Base-by-base conservation (phyloP, 1,140 invertebrate genomes). In the Sipha flava region DNA sequence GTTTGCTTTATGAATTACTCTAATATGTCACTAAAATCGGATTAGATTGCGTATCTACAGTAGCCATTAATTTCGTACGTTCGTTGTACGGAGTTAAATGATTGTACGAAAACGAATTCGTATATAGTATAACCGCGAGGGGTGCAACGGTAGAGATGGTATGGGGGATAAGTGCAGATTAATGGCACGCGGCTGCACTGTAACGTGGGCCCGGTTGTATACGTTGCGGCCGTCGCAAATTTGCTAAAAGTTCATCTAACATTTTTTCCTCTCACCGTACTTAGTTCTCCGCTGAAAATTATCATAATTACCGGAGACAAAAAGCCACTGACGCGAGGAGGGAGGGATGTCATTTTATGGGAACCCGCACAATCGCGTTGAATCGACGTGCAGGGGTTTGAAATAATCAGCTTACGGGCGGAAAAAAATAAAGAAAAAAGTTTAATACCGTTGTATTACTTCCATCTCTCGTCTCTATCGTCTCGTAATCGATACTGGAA, bases 301-400 rank as follows among this genome's bases (percentile, higher is more conserved):
- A 45, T 70, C 37, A 47, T 70, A 70, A 70, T 70, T 70, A 45
- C 40, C 21, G 12, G 26, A 45, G 68, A 72, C 18, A 72, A 72
- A 31, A 72, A 49, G 40, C 18, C 18, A 31, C 6, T 21, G 29
- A n/a, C n/a, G 1, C 9, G 9, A 10, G 9, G 14, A 45, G 43
- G 6, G 43, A 45, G 16, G 40, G 14, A 29, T 18, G 40, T 70
- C 45, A 47, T 70, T 47, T 4, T 31, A 40, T 26, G 66, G 14
- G 26, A 70, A 70, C 40, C 21, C 34, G 23, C 18, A 40, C 23
- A 66, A 37, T 18, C 62, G 34, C 18, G 7, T 16, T 43, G 21
- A 45, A 43, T 21, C 45, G 23, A 70, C 21, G 16, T 6, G 6
- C 43, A 45, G 6, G 43, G 43, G 43, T 45, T 45, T 7, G 16